These are phyloP conservation scores for Telmatochromis sp. DNA, from an alignment of 2,113 vertebrate genomes.

Conservation along the genomic window DNA sequence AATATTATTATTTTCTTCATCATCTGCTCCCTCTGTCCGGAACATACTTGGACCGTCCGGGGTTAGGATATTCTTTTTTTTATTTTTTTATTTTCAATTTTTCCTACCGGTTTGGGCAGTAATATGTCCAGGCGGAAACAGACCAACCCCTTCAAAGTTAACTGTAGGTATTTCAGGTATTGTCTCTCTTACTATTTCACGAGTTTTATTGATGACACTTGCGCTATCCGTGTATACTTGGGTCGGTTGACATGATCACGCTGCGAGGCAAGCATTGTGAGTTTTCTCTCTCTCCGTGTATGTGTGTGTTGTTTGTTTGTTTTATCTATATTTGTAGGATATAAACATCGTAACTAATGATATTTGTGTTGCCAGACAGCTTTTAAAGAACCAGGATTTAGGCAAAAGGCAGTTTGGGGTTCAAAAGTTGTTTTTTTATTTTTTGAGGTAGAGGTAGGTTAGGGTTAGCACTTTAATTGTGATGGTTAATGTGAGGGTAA, in stretches of 20 bases:
- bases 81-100: background rate
- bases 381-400: background rate
- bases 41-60: slow-evolving; percentile 41
- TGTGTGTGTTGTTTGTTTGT: background rate
- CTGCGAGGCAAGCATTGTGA: background rate
- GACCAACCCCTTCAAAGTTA: slow-evolving; percentile 80
- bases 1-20: background rate
- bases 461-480: background rate
- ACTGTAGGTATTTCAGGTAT: slow-evolving; percentile 77
- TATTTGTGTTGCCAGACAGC: background rate
- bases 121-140: slow-evolving; percentile 81
- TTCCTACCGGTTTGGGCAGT: slow-evolving; percentile 35
- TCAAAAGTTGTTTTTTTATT: background rate
- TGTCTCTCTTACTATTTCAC: slow-evolving; percentile 15
- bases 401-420: background rate
- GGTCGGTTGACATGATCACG: background rate
- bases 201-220: background rate
- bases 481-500: background rate
- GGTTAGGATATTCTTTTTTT: slow-evolving; percentile 34
- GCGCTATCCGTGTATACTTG: background rate
- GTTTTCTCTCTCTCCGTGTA: background rate
- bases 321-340: background rate
- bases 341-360: background rate
- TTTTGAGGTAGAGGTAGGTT: background rate
- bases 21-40: background rate